These are phyloP conservation scores for Philhelius pedissequus DNA, from an alignment of 2,888 invertebrate species.

Conservation along the genomic window DNA sequence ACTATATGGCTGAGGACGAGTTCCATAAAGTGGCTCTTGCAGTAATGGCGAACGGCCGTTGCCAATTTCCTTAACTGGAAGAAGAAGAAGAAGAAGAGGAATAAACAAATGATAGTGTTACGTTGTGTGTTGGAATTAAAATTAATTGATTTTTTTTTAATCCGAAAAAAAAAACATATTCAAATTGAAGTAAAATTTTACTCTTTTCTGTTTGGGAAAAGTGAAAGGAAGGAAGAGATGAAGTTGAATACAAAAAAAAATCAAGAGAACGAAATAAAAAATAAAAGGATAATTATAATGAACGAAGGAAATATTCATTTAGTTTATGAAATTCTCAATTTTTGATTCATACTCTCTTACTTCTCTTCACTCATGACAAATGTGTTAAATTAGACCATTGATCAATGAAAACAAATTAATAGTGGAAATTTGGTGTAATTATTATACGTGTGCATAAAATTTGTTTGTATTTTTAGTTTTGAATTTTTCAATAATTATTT, in stretches of 20 bases:
- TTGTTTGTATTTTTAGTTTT: no score
- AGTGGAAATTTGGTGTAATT: no score
- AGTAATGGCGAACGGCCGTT: slow-evolving; percentile 89
- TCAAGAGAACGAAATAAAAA: neutral
- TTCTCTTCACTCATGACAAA: no score
- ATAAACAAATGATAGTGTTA: slow-evolving; percentile 53
- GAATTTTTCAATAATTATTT: no score
- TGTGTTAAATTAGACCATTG: no score
- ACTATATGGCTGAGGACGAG: slow-evolving; percentile 93
- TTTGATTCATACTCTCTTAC: no score
- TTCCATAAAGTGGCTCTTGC: slow-evolving; percentile 93
- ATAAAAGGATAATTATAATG: neutral
- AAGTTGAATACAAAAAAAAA: neutral
- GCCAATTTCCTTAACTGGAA: slow-evolving; percentile 79
- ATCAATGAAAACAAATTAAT: no score
- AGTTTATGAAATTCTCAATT: no score
- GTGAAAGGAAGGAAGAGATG: neutral
- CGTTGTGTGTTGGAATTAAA: slow-evolving; percentile 68
- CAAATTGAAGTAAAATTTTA: neutral
- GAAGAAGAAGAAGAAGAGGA: slow-evolving; percentile 76
- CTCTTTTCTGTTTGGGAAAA: neutral
- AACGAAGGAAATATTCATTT: no score
- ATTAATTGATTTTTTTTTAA: slow-evolving; percentile 71
- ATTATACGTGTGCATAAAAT: no score
- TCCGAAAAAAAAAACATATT: neutral